phyloP scores from a whole-genome alignment of 23 tunicate species.

The Halocynthia aurantium region DNA sequence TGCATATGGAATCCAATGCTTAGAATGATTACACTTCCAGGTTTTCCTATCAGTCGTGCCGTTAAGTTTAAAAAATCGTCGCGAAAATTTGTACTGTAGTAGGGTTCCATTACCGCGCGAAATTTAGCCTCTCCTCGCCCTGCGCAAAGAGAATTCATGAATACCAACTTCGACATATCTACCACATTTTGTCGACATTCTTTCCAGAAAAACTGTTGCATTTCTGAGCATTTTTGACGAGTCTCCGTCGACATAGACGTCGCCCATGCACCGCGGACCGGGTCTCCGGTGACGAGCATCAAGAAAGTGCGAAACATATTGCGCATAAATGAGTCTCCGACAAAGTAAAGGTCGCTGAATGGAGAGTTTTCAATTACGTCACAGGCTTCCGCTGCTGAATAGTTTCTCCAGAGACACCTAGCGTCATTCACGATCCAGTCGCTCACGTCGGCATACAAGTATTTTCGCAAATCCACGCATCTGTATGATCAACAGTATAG shows the following conservation, averaged over 20 bases:
- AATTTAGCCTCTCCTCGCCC: conserved; percentile 19
- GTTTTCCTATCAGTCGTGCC: conserved; percentile 7
- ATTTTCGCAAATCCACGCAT: conserved; percentile 29
- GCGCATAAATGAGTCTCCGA: conserved; percentile 18
- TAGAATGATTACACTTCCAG: conserved; percentile 28
- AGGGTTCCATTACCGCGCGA: conserved; percentile 15
- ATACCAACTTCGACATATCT: neutral
- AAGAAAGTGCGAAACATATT: conserved; percentile 17
- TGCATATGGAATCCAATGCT: conserved; percentile 26
- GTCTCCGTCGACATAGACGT: neutral
- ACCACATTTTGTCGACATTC: conserved; percentile 6
- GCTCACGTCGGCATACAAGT: conserved; percentile 18
- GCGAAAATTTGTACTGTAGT: conserved; percentile 17
- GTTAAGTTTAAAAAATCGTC: conserved; percentile 16
- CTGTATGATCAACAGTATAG: neutral
- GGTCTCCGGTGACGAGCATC: conserved; percentile 7
- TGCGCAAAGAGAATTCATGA: conserved; percentile 18
- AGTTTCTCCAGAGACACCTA: conserved; percentile 12
- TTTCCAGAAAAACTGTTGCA: conserved; percentile 22
- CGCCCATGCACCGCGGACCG: conserved; percentile 24
- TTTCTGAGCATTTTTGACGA: neutral
- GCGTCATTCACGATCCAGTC: conserved; percentile 16
- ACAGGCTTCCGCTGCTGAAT: conserved; percentile 12
- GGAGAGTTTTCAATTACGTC: conserved; percentile 18
- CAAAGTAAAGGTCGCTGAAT: conserved; percentile 1